phyloP scores from a whole-genome alignment of 2,797 vertebrate species.

The Oreochromis grahami region DNA sequence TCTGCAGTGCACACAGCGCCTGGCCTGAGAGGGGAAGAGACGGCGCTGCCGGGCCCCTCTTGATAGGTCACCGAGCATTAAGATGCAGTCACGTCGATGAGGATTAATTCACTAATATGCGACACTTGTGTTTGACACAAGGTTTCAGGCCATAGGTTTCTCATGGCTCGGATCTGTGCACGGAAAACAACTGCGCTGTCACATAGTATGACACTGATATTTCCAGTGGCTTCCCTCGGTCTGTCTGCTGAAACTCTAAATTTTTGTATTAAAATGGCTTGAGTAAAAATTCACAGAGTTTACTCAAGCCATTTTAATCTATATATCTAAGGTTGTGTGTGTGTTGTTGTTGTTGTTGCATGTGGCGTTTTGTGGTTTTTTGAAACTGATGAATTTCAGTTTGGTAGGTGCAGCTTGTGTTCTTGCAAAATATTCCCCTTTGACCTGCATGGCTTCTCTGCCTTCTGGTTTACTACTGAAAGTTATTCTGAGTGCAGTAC shows the following conservation, averaged over 20 bases:
- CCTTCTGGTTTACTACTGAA: neutral
- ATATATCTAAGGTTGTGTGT: neutral
- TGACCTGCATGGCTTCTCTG: constrained; percentile 8
- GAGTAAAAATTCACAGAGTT: neutral
- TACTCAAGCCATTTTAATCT: neutral
- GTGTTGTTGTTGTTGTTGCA: neutral
- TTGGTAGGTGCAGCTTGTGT: neutral
- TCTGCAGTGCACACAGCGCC: neutral
- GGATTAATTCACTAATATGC: constrained; percentile 62
- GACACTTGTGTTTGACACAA: constrained; percentile 54
- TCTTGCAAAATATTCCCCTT: neutral
- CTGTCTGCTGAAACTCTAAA: neutral
- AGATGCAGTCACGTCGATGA: constrained; percentile 40
- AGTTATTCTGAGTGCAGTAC: neutral
- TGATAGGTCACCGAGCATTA: constrained; percentile 69
- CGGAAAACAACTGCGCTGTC: constrained; percentile 20
- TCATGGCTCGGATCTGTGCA: constrained; percentile 31
- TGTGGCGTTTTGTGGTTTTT: neutral
- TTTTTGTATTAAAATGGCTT: neutral
- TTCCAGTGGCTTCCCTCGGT: neutral
- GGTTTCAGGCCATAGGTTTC: constrained; percentile 54
- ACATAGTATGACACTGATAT: constrained; percentile 31
- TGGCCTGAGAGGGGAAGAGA: neutral
- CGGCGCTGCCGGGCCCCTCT: constrained; percentile 49
- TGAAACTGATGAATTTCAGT: neutral